Percentiles rank a stretch among this genome's conserved stretches.
Evolutionary conservation across 64 coral and sea anemone genomes (phyloP).

Genomic region (Dendronephthya gigantea): DNA sequence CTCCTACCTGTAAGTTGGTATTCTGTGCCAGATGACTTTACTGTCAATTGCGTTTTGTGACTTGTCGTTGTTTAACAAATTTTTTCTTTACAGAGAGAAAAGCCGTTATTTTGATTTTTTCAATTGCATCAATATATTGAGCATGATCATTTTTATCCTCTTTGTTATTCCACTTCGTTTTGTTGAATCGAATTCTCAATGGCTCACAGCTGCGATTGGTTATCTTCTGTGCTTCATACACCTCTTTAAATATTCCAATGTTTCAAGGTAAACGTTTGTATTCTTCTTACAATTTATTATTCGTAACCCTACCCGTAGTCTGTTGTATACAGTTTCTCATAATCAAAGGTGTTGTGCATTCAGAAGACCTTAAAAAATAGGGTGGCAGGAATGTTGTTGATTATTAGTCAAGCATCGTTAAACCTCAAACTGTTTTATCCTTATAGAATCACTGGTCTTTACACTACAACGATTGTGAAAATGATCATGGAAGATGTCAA

Average conservation of each 20-base stretch:
- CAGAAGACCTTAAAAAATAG: too few species aligned
- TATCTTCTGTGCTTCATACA: constrained; percentile 63
- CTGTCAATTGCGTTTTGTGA: too few species aligned
- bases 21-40: too few species aligned
- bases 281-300: background rate
- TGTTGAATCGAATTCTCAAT: constrained; percentile 44
- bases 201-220: constrained; percentile 53
- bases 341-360: too few species aligned
- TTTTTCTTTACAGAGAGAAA: constrained; percentile 42
- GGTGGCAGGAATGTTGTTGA: too few species aligned
- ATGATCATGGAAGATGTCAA: constrained; percentile 57
- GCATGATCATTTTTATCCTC: constrained; percentile 46
- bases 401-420: too few species aligned
- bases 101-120: constrained; percentile 46
- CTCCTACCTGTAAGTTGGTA: too few species aligned
- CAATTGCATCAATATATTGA: constrained; percentile 68
- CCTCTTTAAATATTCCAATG: constrained; percentile 73
- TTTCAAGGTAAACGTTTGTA: constrained; percentile 41
- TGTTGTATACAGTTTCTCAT: too few species aligned
- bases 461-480: constrained; percentile 65
- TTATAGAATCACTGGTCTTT: constrained; percentile 61
- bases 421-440: background rate
- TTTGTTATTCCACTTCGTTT: constrained; percentile 44
- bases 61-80: background rate
- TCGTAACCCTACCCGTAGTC: too few species aligned